These are phyloP conservation scores for Chrysoperla carnea DNA, from an alignment of 1,140 invertebrate genomes.

Conservation along the genomic window DNA sequence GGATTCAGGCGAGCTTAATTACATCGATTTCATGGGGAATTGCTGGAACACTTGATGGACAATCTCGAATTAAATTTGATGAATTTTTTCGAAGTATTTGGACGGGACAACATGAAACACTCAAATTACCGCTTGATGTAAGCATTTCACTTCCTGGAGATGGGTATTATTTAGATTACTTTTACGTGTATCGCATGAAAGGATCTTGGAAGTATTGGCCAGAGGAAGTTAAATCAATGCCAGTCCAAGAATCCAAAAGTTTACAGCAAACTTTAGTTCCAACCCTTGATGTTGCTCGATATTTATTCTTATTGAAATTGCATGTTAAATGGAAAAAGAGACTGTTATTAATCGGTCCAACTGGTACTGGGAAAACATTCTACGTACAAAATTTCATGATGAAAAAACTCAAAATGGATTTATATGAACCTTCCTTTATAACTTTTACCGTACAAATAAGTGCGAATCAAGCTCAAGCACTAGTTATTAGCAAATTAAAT, in stretches of 20 bases:
- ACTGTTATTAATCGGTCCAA: slow-evolving; percentile 70
- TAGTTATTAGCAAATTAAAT: slow-evolving; percentile 68
- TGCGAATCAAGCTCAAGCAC: slow-evolving; percentile 71
- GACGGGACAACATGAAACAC: slow-evolving; percentile 32
- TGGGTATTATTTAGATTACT: slow-evolving; percentile 61
- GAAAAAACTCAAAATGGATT: slow-evolving; percentile 52
- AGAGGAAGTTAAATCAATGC: slow-evolving; percentile 39
- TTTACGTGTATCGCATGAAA: slow-evolving; percentile 48
- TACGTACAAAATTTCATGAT: slow-evolving; percentile 77
- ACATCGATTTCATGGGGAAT: slow-evolving; percentile 66
- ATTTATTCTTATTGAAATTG: slow-evolving; percentile 40
- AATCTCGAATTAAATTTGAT: slow-evolving; percentile 62
- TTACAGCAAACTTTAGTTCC: slow-evolving; percentile 65
- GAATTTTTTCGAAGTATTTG: slow-evolving; percentile 38
- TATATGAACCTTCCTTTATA: slow-evolving; percentile 62
- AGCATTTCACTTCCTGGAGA: slow-evolving; percentile 56
- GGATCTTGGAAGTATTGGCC: slow-evolving; percentile 61
- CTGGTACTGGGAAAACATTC: slow-evolving; percentile 84
- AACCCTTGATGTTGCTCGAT: slow-evolving; percentile 68
- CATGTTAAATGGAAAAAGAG: slow-evolving; percentile 48
- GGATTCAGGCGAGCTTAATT: slow-evolving; percentile 64
- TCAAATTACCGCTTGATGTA: slow-evolving; percentile 43
- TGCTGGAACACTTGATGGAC: slow-evolving; percentile 52
- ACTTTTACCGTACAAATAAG: slow-evolving; percentile 81
- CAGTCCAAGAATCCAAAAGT: slow-evolving; percentile 39